A percentile compares a stretch with the other conserved stretches of the same genome.
phyloP scores from a whole-genome alignment of 1,140 invertebrate genomes.

The Anoplophora glabripennis region DNA sequence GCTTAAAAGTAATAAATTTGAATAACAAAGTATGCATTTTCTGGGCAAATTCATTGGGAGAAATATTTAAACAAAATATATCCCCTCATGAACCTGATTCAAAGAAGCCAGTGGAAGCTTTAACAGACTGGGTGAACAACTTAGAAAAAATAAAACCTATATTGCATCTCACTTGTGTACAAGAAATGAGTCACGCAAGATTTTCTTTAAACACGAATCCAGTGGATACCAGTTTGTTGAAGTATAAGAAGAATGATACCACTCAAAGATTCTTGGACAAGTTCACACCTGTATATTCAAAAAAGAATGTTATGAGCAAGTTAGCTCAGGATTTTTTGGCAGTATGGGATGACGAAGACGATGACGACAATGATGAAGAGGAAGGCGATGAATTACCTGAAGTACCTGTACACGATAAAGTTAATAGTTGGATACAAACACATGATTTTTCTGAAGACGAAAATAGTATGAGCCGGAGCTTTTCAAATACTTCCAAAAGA shows the following conservation, averaged over 20 bases:
- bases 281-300: background rate
- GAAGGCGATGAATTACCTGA: background rate
- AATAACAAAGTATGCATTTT: constrained; percentile 3
- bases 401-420: background rate
- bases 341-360: constrained; percentile 11
- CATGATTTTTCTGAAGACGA: background rate
- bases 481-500: too few species aligned
- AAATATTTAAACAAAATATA: constrained; percentile 15
- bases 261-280: background rate
- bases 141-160: background rate
- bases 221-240: background rate
- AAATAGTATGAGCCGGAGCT: too few species aligned
- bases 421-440: constrained; percentile 11
- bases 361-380: background rate
- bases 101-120: background rate
- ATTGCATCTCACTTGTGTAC: background rate
- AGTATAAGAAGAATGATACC: background rate
- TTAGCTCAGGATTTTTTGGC: constrained; percentile 11
- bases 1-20: constrained; percentile 8
- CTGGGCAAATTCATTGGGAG: constrained; percentile 5
- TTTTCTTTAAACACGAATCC: constrained; percentile 5
- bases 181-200: background rate
- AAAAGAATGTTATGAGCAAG: background rate
- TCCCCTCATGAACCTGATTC: constrained; percentile 1
- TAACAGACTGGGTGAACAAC: background rate